Percentiles rank a stretch among this genome's conserved stretches.
phyloP scores from a whole-genome alignment of 2,888 invertebrate species.

The Acanthosepion lycidas region DNA sequence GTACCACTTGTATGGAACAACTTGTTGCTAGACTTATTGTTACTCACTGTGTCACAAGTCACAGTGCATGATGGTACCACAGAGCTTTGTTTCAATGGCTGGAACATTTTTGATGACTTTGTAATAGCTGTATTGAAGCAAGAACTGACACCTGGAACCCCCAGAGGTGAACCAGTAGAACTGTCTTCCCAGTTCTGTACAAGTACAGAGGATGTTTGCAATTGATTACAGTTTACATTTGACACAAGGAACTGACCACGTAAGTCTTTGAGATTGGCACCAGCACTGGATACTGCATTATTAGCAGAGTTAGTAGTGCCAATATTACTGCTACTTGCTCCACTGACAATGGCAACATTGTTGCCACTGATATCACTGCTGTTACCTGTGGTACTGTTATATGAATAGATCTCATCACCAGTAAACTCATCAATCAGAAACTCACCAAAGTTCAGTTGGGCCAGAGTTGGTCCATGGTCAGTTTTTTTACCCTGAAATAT shows the following conservation, averaged over 20 bases:
- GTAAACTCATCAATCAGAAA: conserved; percentile 5
- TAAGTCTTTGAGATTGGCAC: background rate
- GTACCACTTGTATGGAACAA: conserved; percentile 40
- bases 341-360: background rate
- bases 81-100: conserved; percentile 11
- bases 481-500: conserved; percentile 34
- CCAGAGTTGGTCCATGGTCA: conserved; percentile 17
- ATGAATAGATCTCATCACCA: conserved; percentile 42
- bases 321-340: background rate
- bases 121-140: conserved; percentile 35
- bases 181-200: conserved; percentile 36
- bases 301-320: conserved; percentile 36
- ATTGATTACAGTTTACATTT: background rate
- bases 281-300: background rate
- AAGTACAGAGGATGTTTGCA: conserved; percentile 44
- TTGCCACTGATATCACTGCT: background rate
- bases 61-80: conserved; percentile 37
- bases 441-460: conserved; percentile 40
- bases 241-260: background rate
- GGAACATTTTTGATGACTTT: conserved; percentile 38
- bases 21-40: background rate
- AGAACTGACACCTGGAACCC: background rate
- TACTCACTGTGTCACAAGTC: conserved; percentile 6
- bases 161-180: conserved; percentile 4
- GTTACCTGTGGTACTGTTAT: background rate